Evolutionary conservation across 2,113 vertebrate genomes (phyloP).

Genomic region (Loxodonta africana): DNA sequence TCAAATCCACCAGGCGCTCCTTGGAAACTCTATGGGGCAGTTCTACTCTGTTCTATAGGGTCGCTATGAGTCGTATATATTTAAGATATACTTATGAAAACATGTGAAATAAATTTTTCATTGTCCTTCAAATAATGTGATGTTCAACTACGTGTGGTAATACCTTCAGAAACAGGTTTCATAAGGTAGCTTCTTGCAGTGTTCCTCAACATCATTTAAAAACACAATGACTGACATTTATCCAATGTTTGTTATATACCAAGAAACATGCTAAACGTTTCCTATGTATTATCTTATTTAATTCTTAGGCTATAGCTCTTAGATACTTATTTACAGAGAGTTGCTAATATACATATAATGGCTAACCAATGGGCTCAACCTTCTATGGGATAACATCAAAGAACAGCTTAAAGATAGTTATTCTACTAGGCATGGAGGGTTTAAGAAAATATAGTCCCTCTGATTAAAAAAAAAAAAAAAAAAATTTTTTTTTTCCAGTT

Average conservation of each 20-base stretch:
- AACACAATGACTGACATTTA: not conserved
- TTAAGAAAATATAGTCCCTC: not conserved
- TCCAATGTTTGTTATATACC: not conserved
- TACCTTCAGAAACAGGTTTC: not conserved
- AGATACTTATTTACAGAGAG: not conserved
- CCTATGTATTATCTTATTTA: not conserved
- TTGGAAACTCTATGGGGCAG: too few species aligned
- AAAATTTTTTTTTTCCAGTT: not conserved
- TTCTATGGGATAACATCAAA: not conserved
- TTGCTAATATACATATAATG: not conserved
- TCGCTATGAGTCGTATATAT: not conserved
- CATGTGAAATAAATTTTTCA: not conserved
- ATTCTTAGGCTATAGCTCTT: not conserved
- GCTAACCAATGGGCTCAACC: not conserved
- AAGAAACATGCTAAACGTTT: not conserved
- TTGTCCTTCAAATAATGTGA: not conserved
- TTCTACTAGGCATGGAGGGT: not conserved
- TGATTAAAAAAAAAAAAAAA: not conserved
- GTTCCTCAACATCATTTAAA: not conserved
- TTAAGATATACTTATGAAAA: not conserved
- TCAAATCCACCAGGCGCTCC: too few species aligned
- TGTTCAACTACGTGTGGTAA: not conserved
- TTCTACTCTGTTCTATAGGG: too few species aligned
- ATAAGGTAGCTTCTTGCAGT: not conserved
- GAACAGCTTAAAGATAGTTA: not conserved